These are phyloP conservation scores for Leptatherina wallacei DNA, from an alignment of 2,797 vertebrate species.

Conservation along the genomic window DNA sequence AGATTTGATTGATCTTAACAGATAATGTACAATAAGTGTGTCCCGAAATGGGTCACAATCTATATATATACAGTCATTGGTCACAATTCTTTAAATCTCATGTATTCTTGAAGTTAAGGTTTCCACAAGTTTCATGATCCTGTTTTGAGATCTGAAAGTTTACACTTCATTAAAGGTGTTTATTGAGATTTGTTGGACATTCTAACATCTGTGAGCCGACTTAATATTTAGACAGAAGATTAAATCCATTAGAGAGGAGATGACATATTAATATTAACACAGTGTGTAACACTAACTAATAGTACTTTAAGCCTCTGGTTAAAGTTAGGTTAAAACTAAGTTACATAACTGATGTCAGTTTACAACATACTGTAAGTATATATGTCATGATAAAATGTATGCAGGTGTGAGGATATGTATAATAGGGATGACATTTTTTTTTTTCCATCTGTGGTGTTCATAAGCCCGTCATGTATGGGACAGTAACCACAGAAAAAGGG, in stretches of 20 bases:
- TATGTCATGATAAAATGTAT: background rate
- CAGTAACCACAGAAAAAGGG: background rate
- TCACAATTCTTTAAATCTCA: background rate
- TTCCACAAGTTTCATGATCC: constrained; percentile 1
- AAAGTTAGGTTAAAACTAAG: background rate
- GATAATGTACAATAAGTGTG: background rate
- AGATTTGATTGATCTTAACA: background rate
- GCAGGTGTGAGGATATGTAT: background rate
- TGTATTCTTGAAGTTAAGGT: constrained; percentile 1
- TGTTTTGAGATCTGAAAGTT: background rate
- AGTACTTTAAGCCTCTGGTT: background rate
- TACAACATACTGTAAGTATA: background rate
- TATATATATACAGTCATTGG: too few relatives aligned
- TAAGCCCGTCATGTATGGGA: background rate
- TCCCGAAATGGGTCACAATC: too few relatives aligned
- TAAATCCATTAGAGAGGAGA: constrained; percentile 2
- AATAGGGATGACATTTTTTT: background rate
- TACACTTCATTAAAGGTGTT: background rate
- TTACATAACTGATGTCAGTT: background rate
- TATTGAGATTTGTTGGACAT: background rate
- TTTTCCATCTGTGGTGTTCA: background rate
- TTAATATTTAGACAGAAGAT: background rate
- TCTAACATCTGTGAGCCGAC: background rate
- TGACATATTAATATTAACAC: background rate
- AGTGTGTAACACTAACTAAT: background rate